A percentile compares a stretch with the other conserved stretches of the same genome.
phyloP scores from a whole-genome alignment of 92 coral and sea anemone genomes.

The Zoanthus gigantus region DNA sequence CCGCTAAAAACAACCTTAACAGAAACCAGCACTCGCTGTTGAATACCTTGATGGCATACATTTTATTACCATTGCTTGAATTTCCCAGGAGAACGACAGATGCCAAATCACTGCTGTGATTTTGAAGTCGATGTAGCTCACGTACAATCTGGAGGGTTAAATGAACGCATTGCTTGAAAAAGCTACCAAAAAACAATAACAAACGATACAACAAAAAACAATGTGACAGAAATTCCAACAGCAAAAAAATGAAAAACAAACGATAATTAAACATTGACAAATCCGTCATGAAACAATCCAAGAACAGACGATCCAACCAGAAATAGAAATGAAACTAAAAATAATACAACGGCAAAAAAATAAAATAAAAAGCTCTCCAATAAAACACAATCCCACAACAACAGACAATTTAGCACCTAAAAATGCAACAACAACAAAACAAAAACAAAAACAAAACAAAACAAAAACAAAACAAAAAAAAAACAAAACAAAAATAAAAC shows the following conservation, averaged over 20 bases:
- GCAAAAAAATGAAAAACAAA: not conserved
- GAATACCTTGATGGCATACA: constrained; percentile 82
- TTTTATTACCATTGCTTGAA: constrained; percentile 80
- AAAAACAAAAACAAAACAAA: too few relatives aligned
- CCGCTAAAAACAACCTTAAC: too few relatives aligned
- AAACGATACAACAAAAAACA: not conserved
- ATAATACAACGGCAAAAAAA: not conserved
- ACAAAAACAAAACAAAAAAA: too few relatives aligned
- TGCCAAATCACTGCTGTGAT: constrained; percentile 49
- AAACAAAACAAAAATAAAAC: too few relatives aligned
- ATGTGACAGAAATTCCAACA: not conserved
- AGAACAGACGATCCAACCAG: not conserved
- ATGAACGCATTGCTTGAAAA: not conserved
- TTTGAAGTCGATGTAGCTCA: constrained; percentile 71
- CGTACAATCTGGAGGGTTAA: constrained; percentile 62
- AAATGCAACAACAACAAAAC: too few relatives aligned
- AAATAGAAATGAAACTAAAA: not conserved
- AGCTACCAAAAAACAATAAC: not conserved
- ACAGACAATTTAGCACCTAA: too few relatives aligned
- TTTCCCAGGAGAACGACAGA: constrained; percentile 72
- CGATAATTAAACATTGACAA: not conserved
- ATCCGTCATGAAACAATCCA: too few relatives aligned
- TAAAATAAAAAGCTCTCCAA: too few relatives aligned
- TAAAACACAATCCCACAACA: too few relatives aligned
- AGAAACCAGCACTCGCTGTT: not conserved